Conservation (phyloP, 1,140 invertebrate species). For the Batillaria attramentaria region DNA sequence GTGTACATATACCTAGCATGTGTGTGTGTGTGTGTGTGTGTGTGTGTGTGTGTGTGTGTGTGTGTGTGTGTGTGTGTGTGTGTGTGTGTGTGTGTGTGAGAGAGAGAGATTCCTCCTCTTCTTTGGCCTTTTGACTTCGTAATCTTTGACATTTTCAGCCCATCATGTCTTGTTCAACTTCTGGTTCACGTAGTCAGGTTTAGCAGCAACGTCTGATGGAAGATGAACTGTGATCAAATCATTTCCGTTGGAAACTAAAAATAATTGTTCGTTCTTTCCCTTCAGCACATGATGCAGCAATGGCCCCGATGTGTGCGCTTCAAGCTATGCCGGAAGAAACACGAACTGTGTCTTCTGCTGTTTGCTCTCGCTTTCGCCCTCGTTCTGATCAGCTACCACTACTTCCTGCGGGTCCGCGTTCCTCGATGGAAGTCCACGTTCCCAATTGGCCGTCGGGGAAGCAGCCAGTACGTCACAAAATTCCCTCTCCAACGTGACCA, state of each 20-base stretch:
- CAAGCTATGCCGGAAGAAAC: neutral
- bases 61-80: neutral
- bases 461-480: neutral
- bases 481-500: neutral
- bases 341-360: neutral
- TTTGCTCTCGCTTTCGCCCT: neutral
- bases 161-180: neutral
- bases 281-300: neutral
- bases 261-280: neutral
- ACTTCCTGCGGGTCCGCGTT: too few species aligned
- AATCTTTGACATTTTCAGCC: neutral
- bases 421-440: slow-evolving; percentile 8
- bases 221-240: neutral
- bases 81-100: neutral
- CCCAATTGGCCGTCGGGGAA: neutral
- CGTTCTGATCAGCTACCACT: too few species aligned
- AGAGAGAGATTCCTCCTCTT: neutral
- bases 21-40: slow-evolving; percentile 8
- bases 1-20: neutral
- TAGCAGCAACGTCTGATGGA: neutral
- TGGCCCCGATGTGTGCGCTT: neutral
- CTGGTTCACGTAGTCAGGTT: neutral
- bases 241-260: neutral
- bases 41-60: neutral
- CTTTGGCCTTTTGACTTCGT: neutral